Conservation (phyloP, 1,140 invertebrate genomes). For the Halesus radiatus region DNA sequence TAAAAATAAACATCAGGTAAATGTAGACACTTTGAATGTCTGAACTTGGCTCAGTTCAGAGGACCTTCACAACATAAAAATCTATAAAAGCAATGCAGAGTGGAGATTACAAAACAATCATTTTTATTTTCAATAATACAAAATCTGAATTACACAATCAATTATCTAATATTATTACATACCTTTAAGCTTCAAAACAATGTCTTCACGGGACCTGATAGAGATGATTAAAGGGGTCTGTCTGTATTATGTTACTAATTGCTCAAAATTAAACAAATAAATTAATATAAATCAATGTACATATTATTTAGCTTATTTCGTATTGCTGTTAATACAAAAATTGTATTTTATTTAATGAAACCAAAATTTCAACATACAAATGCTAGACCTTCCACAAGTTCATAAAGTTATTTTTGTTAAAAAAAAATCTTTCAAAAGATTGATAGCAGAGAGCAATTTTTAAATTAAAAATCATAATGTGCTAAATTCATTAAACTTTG, state of each 20-base stretch:
- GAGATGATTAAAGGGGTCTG: not conserved
- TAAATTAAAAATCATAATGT: not conserved
- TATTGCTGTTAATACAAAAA: not conserved
- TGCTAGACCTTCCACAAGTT: not conserved
- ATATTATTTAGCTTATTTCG: not conserved
- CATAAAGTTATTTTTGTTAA: not conserved
- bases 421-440: not conserved
- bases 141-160: not conserved
- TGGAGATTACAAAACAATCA: not conserved
- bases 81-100: not conserved
- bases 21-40: constrained; percentile 45
- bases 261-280: constrained; percentile 5
- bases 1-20: constrained; percentile 55
- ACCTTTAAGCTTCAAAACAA: not conserved
- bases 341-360: not conserved
- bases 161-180: not conserved
- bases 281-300: not conserved
- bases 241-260: not conserved
- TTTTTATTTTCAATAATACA: not conserved
- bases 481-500: constrained; percentile 8
- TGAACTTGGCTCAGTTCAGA: constrained; percentile 6
- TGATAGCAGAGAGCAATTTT: constrained; percentile 8
- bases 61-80: not conserved
- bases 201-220: not conserved
- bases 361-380: not conserved